Evolutionary conservation across 2,888 invertebrate species (phyloP).

Genomic region (Galerucella pusilla): DNA sequence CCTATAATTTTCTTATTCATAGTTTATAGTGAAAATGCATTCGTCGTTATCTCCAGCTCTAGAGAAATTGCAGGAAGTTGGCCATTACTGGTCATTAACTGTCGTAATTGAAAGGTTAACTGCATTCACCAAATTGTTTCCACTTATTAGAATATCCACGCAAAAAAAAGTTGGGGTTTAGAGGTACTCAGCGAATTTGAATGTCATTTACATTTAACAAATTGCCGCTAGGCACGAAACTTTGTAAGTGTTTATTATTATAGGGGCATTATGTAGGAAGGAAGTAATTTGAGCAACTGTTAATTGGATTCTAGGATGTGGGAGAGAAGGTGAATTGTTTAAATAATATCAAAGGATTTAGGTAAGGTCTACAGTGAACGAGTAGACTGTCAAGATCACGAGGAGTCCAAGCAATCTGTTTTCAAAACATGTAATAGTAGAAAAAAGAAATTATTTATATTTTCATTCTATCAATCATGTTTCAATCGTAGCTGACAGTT

Average conservation of each 20-base stretch:
- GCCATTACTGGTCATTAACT: slow-evolving; percentile 45
- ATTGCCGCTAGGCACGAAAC: slow-evolving; percentile 7
- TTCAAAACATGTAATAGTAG: too few species aligned
- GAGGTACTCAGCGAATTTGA: neutral
- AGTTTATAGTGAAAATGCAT: slow-evolving; percentile 37
- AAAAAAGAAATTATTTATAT: too few species aligned
- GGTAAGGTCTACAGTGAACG: neutral
- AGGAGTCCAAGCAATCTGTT: too few species aligned
- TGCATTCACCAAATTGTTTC: slow-evolving; percentile 37
- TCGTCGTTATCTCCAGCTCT: slow-evolving; percentile 42
- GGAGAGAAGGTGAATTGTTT: neutral
- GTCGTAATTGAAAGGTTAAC: slow-evolving; percentile 47
- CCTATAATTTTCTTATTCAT: slow-evolving; percentile 28
- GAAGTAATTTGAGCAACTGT: neutral
- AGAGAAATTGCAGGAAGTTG: slow-evolving; percentile 45
- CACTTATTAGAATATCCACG: slow-evolving; percentile 35
- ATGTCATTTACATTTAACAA: slow-evolving; percentile 3
- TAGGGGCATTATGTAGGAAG: neutral
- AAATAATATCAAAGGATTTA: neutral
- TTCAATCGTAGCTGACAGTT: too few species aligned
- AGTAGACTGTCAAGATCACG: neutral
- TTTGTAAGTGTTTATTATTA: neutral
- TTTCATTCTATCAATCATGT: too few species aligned
- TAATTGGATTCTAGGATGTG: neutral
- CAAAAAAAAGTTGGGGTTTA: slow-evolving; percentile 15